Evolutionary conservation across 2,888 invertebrate genomes (phyloP), one percentile per base, ranked within the genome.

Genomic region (Lasioglossum marginatum): DNA sequence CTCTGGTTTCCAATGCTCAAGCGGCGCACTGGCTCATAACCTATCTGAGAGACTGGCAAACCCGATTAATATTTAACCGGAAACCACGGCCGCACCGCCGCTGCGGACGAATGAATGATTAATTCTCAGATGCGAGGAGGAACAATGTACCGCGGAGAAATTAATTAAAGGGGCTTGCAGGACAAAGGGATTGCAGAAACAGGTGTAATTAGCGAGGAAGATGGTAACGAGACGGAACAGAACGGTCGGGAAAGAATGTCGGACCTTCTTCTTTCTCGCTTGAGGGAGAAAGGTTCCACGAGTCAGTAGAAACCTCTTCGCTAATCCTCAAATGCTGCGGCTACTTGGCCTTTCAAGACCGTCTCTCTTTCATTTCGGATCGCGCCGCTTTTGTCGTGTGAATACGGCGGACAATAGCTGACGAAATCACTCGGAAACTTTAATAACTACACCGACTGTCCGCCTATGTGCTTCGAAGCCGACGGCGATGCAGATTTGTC

Each of bases 41-140:
- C 85, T 75, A n/a, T 84, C 71, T 23, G 34, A 31, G 52, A 45
- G 52, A 40, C 34, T 14, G 63, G 73, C 43, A 52, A 77, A 79
- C 74, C 77, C 52, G 85, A 84, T 86, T 86, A 86, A 84, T 86
- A 80, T 80, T 86, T 86, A 77, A 86, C 73, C 80, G 60, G 68
- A 48, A 66, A 60, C 75, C 77, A 71, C 23, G 45, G 34, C 77
- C 10, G 77, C 60, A 12, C 37, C 52, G 31, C 19, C 63, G 37
- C 31, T 52, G 63, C 80, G 84, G 84, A 70, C 85, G 74, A 75
- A 80, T 80, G 80, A 84, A 84, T 81, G 85, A 86, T 84, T 86
- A 86, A 86, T 85, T 19, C 74, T 48, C 19, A 40, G 84, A 48
- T 79, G 34, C 79, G 63, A 23, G 40, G 10, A 14, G 48, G 80